Evolutionary conservation across 2,113 vertebrate species (phyloP).

Genomic region (Hippocampus zosterae): DNA sequence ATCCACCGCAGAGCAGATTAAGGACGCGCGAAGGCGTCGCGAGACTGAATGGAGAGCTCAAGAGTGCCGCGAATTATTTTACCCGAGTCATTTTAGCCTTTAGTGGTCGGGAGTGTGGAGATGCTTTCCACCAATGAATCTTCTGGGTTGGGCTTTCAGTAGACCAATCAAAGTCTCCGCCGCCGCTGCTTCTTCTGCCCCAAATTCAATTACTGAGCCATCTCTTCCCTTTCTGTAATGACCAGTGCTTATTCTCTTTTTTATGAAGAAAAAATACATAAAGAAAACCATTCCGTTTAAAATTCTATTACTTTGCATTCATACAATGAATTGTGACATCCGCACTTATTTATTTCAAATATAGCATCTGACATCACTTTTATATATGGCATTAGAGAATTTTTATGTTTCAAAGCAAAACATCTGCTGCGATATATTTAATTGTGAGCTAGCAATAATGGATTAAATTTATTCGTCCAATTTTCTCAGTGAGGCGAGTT

Average conservation of each 20-base stretch:
- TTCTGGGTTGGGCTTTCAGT: slow-evolving; percentile 65
- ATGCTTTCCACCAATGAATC: slow-evolving; percentile 64
- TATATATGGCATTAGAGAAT: too few species aligned
- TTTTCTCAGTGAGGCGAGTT: too few species aligned
- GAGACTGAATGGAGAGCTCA: slow-evolving; percentile 43
- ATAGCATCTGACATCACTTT: not conserved
- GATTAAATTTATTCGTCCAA: too few species aligned
- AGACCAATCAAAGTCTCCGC: slow-evolving; percentile 61
- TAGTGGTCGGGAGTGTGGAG: slow-evolving; percentile 63
- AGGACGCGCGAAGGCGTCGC: slow-evolving; percentile 42
- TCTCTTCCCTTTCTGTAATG: slow-evolving; percentile 27
- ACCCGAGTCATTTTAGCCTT: slow-evolving; percentile 74
- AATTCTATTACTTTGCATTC: not conserved
- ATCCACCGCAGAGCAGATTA: slow-evolving; percentile 37
- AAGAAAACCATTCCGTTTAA: not conserved
- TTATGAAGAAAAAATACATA: too few species aligned
- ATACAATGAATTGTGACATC: not conserved
- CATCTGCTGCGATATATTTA: not conserved
- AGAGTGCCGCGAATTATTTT: slow-evolving; percentile 73
- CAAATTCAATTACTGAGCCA: slow-evolving; percentile 56
- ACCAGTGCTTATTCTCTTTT: not conserved
- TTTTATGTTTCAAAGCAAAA: not conserved
- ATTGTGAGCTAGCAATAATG: not conserved
- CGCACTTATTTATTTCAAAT: not conserved
- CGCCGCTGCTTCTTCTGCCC: slow-evolving; percentile 27